phyloP scores from a whole-genome alignment of 2,113 vertebrate genomes.

The Microcebus ravelobensis region DNA sequence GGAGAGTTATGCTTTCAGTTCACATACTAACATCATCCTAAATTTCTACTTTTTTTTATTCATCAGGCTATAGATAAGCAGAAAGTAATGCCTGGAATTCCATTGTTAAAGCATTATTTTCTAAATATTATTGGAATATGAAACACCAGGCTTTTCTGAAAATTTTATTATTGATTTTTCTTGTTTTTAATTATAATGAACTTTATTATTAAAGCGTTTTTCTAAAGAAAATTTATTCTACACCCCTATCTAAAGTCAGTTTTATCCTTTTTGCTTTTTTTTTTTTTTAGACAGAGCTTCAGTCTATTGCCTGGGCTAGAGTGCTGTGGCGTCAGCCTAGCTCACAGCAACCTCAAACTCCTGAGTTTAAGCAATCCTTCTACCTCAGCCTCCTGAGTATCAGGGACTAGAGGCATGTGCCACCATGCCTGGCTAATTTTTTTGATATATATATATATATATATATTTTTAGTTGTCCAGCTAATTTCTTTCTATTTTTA shows the following conservation, averaged over 20 bases:
- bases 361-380: no score
- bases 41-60: not conserved
- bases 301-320: no score
- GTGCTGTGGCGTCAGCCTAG: no score
- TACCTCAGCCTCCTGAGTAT: no score
- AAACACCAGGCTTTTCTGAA: not conserved
- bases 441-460: no score
- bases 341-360: no score
- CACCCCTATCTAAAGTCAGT: not conserved
- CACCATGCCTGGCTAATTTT: no score
- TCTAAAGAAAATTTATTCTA: not conserved
- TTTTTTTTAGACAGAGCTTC: no score
- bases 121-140: not conserved
- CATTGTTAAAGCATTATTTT: not conserved
- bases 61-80: not conserved
- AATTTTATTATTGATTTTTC: not conserved
- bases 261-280: not conserved
- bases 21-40: rapidly evolving
- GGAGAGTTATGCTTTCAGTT: not conserved
- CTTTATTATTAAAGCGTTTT: not conserved
- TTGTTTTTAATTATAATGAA: not conserved
- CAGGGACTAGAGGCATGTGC: no score
- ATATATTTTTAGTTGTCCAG: no score
- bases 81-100: not conserved
- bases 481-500: no score